Conservation (phyloP, 1,140 invertebrate species). For the Atta texana region DNA sequence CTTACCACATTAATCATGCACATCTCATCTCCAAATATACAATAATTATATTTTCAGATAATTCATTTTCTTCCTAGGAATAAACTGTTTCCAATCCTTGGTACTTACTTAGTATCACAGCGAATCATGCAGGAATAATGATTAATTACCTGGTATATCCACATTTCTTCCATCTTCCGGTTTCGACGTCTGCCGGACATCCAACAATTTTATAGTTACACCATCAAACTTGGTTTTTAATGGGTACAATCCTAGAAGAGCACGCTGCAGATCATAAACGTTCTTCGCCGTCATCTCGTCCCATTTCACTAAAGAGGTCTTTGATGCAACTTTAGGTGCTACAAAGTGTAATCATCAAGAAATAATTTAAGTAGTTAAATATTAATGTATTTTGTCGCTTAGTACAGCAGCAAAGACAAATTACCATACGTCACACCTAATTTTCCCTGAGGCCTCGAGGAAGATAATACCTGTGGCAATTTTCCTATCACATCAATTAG, state of each 20-base stretch:
- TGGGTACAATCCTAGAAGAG: slow-evolving; percentile 88
- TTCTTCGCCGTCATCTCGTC: slow-evolving; percentile 87
- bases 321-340: slow-evolving; percentile 90
- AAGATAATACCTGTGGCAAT: slow-evolving; percentile 88
- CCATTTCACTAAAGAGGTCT: slow-evolving; percentile 89
- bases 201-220: slow-evolving; percentile 88
- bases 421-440: slow-evolving; percentile 90
- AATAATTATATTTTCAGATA: slow-evolving; percentile 46
- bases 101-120: slow-evolving; percentile 33
- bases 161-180: slow-evolving; percentile 27
- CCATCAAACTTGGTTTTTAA: slow-evolving; percentile 88
- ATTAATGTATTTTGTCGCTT: slow-evolving; percentile 24
- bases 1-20: slow-evolving; percentile 38
- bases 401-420: slow-evolving; percentile 31
- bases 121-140: slow-evolving; percentile 34
- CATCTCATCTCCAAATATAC: slow-evolving; percentile 33
- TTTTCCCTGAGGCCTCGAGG: slow-evolving; percentile 88
- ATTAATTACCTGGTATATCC: slow-evolving; percentile 75
- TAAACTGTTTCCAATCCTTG: slow-evolving; percentile 49
- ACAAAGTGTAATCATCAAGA: slow-evolving; percentile 79
- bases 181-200: slow-evolving; percentile 83
- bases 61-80: slow-evolving; percentile 54
- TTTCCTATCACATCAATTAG: slow-evolving; percentile 89
- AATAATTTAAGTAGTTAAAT: slow-evolving; percentile 23
- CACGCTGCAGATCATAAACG: slow-evolving; percentile 90